A percentile compares a stretch with the other conserved stretches of the same genome.
Conservation (phyloP, 2,888 invertebrate genomes). For the Leptothorax acervorum region DNA sequence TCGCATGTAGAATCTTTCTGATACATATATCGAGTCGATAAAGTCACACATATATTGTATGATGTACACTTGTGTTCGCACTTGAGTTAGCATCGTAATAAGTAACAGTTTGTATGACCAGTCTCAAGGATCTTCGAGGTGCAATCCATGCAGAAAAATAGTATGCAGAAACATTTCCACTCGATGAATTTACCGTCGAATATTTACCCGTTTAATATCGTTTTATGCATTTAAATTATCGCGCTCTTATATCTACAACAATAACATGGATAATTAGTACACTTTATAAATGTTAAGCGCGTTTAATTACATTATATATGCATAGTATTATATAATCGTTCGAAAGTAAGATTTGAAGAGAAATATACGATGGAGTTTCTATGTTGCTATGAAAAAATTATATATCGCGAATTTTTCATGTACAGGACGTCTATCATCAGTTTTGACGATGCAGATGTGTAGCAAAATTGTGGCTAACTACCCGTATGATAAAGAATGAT, state of each 20-base stretch:
- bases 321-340: neutral
- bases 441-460: neutral
- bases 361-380: neutral
- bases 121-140: constrained; percentile 43
- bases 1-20: constrained; percentile 5
- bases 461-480: constrained; percentile 13
- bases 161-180: neutral
- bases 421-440: neutral
- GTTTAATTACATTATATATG: neutral
- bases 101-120: constrained; percentile 5
- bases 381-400: neutral
- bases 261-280: constrained; percentile 4
- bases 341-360: neutral
- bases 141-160: neutral
- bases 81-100: constrained; percentile 22
- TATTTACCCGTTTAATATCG: neutral
- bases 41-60: neutral
- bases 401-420: neutral
- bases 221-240: neutral
- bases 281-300: neutral
- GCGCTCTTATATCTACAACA: neutral
- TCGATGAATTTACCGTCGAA: neutral
- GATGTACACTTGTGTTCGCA: constrained; percentile 31
- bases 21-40: constrained; percentile 24
- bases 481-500: neutral